phyloP scores from a whole-genome alignment of 2,888 invertebrate genomes.

The Zele albiditarsus region DNA sequence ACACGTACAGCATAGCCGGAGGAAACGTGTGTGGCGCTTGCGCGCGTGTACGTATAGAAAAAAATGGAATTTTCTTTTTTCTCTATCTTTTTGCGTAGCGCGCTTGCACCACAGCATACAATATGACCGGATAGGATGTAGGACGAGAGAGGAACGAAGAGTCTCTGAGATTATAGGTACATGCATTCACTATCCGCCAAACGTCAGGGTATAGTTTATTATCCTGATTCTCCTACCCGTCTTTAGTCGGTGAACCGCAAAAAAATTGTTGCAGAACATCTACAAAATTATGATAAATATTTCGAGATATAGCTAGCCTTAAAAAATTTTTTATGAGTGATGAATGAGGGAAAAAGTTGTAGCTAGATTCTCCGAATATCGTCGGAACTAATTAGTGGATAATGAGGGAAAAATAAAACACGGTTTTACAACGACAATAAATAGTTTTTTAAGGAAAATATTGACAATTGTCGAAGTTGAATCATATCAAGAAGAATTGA shows the following conservation, averaged over 20 bases:
- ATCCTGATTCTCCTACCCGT: conserved; percentile 9
- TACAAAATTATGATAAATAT: not conserved
- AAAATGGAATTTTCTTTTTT: conserved; percentile 56
- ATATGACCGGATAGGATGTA: conserved; percentile 49
- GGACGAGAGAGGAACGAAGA: conserved; percentile 41
- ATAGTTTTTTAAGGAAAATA: too few relatives aligned
- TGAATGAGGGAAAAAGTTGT: not conserved
- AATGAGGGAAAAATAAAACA: too few relatives aligned
- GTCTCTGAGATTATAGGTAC: conserved; percentile 49
- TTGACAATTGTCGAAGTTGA: too few relatives aligned
- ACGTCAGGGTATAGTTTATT: conserved; percentile 28
- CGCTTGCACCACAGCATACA: conserved; percentile 45
- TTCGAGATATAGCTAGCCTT: not conserved
- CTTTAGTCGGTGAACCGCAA: conserved; percentile 20
- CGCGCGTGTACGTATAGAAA: not conserved
- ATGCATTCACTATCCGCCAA: conserved; percentile 11
- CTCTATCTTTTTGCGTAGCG: conserved; percentile 41
- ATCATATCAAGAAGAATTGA: too few relatives aligned
- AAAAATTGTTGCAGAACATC: conserved; percentile 6
- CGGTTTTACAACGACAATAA: too few relatives aligned
- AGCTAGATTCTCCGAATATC: too few relatives aligned
- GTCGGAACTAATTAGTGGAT: too few relatives aligned
- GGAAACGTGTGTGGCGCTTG: conserved; percentile 25
- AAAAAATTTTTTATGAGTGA: not conserved
- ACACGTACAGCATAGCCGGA: conserved; percentile 18